phyloP scores from a whole-genome alignment of 2,113 vertebrate genomes.

The Fukomys damarensis region DNA sequence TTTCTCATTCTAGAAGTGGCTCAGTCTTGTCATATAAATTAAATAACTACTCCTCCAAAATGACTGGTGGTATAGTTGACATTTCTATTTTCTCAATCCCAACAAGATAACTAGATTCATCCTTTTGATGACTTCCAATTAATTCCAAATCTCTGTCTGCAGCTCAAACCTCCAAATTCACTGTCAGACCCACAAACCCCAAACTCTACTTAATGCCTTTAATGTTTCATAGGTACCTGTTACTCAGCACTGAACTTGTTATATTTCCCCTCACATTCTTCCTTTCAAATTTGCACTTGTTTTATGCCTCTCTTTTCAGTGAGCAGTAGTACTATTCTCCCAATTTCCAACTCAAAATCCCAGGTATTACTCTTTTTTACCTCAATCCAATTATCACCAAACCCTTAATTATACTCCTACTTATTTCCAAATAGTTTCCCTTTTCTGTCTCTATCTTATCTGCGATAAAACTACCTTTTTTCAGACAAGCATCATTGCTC shows the following conservation, averaged over 20 bases:
- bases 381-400: neutral
- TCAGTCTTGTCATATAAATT: neutral
- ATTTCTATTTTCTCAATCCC: neutral
- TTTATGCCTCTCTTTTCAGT: neutral
- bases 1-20: neutral
- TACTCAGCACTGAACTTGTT: neutral
- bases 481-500: neutral
- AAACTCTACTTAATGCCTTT: neutral
- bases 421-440: neutral
- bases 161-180: neutral
- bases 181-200: neutral
- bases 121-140: neutral
- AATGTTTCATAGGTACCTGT: neutral
- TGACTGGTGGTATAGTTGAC: neutral
- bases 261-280: neutral
- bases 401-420: neutral
- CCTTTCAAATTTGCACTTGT: neutral
- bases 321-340: neutral
- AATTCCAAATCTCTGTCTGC: neutral
- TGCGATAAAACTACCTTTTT: neutral
- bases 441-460: neutral
- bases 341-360: neutral
- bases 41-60: neutral
- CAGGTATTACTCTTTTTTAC: neutral
- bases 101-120: neutral